Evolutionary conservation across 92 coral and sea anemone genomes (phyloP), one percentile per base, ranked within the genome.

Genomic region (Epizoanthus stellaris): DNA sequence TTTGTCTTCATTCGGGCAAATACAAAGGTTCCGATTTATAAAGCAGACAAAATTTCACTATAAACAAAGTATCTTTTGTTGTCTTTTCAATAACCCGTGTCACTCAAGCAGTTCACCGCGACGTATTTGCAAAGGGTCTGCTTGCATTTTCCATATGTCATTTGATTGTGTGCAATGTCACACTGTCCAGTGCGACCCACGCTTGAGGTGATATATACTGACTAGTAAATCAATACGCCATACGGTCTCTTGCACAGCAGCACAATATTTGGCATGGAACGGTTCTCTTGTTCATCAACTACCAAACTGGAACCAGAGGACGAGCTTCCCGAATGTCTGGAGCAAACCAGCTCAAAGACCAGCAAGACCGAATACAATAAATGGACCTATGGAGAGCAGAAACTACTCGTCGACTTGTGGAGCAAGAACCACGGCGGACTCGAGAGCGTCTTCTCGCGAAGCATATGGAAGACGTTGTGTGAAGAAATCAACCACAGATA

Each of bases 21-120:
- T 34, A 72, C 77, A 72, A 72, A 72, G 77, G 77, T n/a, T 47
- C 60, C 77, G 60, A 72, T 72, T 72, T 21, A 72, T 71, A 72
- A 20, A 43, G 36, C 75, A 39, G 75, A 66, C 75, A 17, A 70
- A 70, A 15, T 43, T 16, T 70, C 52, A 16, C 14, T 72, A n/a
- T n/a, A n/a, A 13, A 17, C 77, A 72, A 72, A 47, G 59, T 72
- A 42, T 15, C 77, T 49, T 72, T 72, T 72, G 77, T 72, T 47
- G 34, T 72, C 77, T 72, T 70, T 72, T 72, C 77, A 43, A 7
- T 49, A 38, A 72, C 34, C 57, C n/a, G 73, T 36, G 57, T 43
- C 77, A 43, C 3, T 34, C 59, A 30, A 45, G 34, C 30, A 52
- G 56, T 19, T 72, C 38, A n/a, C 12, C 9, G n/a, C 30, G 5